Conservation (phyloP, 2,113 vertebrate genomes). For the Telmatochromis sp. region DNA sequence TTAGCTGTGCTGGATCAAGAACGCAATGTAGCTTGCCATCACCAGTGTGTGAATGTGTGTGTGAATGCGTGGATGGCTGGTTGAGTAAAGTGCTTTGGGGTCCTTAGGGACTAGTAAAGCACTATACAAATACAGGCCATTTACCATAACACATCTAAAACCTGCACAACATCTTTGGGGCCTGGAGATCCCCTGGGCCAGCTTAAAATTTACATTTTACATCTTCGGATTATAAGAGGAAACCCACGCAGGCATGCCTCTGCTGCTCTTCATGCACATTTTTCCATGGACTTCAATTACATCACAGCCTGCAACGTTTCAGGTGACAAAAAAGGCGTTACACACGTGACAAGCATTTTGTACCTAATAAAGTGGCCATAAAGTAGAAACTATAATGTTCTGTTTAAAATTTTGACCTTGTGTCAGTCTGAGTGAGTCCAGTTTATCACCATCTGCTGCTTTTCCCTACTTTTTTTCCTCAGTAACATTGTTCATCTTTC, state of each 20-base stretch:
- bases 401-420: neutral
- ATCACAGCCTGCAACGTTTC: neutral
- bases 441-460: neutral
- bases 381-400: too few relatives aligned
- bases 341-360: rapidly evolving
- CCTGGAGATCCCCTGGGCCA: rapidly evolving
- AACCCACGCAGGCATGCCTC: rapidly evolving
- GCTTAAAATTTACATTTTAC: neutral
- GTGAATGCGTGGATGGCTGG: too few relatives aligned
- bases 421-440: neutral
- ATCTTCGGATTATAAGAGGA: neutral
- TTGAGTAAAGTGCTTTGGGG: too few relatives aligned
- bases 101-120: too few relatives aligned
- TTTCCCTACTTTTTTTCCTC: rapidly evolving
- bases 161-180: rapidly evolving
- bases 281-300: rapidly evolving
- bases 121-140: too few relatives aligned
- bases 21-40: too few relatives aligned
- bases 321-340: rapidly evolving
- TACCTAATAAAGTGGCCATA: too few relatives aligned
- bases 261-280: neutral
- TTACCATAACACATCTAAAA: too few relatives aligned
- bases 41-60: too few relatives aligned
- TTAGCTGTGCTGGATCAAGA: too few relatives aligned
- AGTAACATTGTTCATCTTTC: rapidly evolving